These are phyloP conservation scores for Drosophila lacicola DNA, from an alignment of 2,888 invertebrate genomes.

Conservation along the genomic window DNA sequence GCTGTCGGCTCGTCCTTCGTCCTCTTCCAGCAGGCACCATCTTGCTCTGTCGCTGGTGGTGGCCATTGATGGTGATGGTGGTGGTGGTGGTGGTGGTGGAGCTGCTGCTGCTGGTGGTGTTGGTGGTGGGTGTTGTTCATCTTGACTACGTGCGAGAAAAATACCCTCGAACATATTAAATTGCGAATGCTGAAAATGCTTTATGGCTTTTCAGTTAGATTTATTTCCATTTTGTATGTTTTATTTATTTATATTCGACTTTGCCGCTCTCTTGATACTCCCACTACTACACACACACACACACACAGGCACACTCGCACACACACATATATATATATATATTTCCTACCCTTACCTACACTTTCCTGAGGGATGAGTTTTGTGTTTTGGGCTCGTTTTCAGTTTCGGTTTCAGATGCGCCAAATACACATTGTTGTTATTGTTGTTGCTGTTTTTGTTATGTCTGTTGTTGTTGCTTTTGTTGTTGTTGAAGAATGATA, in stretches of 20 bases:
- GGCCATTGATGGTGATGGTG: conserved; percentile 41
- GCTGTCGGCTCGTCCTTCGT: conserved; percentile 46
- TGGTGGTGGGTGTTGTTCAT: conserved; percentile 79
- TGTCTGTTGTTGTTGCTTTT: conserved; percentile 61
- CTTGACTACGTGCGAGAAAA: conserved; percentile 80
- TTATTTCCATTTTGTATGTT: conserved; percentile 84
- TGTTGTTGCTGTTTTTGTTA: conserved; percentile 22
- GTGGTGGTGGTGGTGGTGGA: conserved; percentile 51
- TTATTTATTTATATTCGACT: conserved; percentile 83
- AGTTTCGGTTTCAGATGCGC: conserved; percentile 72
- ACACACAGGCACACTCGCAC: conserved; percentile 31
- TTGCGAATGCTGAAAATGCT: conserved; percentile 85
- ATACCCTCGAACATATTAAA: conserved; percentile 84
- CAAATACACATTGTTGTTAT: conserved; percentile 56
- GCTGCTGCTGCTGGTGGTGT: conserved; percentile 43
- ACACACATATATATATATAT: conserved; percentile 21
- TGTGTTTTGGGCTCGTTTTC: conserved; percentile 55
- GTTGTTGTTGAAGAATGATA: conserved; percentile 82
- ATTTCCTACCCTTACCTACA: conserved; percentile 47
- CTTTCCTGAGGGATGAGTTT: conserved; percentile 52
- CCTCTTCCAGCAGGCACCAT: conserved; percentile 71
- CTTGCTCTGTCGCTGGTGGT: conserved; percentile 58
- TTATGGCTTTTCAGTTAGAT: conserved; percentile 85
- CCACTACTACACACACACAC: conserved; percentile 52
- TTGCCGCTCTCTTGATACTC: conserved; percentile 73